Conservation (phyloP, 2,797 vertebrate species). For the Rhabdomys pumilio region DNA sequence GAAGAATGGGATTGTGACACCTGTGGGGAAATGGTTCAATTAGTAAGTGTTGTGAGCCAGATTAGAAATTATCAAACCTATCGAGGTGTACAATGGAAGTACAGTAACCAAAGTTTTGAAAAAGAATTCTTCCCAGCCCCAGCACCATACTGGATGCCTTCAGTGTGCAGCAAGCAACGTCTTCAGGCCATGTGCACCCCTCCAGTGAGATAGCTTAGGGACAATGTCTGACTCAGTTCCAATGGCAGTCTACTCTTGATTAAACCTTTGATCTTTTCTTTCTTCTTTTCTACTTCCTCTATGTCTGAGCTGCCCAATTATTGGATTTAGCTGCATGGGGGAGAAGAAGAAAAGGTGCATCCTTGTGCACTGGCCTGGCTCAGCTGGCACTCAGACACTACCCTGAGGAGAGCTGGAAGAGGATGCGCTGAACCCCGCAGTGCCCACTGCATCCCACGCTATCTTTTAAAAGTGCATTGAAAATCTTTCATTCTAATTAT, state of each 20-base stretch:
- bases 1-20: not conserved
- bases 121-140: not conserved
- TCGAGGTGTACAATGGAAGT: not conserved
- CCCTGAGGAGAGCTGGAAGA: not conserved
- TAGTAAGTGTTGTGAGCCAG: not conserved
- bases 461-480: not conserved
- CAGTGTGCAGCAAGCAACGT: not conserved
- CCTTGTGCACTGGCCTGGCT: not conserved
- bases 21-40: not conserved
- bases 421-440: not conserved
- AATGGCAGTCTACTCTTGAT: not conserved
- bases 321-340: not conserved
- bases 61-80: not conserved
- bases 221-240: not conserved
- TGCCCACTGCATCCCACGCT: not conserved
- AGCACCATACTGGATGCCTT: not conserved
- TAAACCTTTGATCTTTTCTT: not conserved
- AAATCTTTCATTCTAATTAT: slow-evolving; percentile 41
- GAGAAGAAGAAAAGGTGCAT: not conserved
- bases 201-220: not conserved
- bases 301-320: not conserved
- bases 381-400: not conserved
- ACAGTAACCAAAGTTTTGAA: not conserved
- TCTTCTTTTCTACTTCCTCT: not conserved
- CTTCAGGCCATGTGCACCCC: not conserved